Evolutionary conservation across 2,113 vertebrate genomes (phyloP).

Genomic region (Ursus arctos): DNA sequence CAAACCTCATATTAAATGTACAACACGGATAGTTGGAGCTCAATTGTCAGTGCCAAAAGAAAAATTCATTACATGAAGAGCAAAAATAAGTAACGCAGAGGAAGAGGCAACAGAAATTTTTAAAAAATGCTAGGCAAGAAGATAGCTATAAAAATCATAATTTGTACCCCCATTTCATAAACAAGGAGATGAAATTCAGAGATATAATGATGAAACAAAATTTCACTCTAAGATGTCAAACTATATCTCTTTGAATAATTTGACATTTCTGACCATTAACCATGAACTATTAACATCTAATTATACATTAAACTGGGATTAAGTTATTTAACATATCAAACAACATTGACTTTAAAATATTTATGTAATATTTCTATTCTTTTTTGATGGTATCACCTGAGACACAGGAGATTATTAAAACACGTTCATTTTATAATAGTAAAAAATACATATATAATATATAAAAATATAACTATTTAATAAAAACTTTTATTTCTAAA

Average conservation of each 20-base stretch:
- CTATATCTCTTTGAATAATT: background rate
- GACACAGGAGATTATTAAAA: background rate
- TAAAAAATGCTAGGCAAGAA: background rate
- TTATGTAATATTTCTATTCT: background rate
- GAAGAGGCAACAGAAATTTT: background rate
- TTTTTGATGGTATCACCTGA: background rate
- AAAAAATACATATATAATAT: too few relatives aligned
- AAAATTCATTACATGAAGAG: background rate
- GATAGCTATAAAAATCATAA: background rate
- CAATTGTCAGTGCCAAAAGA: background rate
- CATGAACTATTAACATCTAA: background rate
- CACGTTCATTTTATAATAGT: background rate
- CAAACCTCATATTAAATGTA: background rate
- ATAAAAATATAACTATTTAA: background rate
- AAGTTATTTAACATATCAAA: background rate
- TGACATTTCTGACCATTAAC: background rate
- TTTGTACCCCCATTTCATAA: background rate
- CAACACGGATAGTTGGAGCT: background rate
- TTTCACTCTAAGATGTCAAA: background rate
- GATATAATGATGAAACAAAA: background rate
- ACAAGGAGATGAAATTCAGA: background rate
- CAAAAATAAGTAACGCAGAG: conserved; percentile 20
- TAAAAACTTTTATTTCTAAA: background rate
- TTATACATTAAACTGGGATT: background rate
- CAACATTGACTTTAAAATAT: background rate